Evolutionary conservation across 2,113 vertebrate genomes (phyloP), one percentile per base, ranked within the genome.

Genomic region (Piaya cayana): DNA sequence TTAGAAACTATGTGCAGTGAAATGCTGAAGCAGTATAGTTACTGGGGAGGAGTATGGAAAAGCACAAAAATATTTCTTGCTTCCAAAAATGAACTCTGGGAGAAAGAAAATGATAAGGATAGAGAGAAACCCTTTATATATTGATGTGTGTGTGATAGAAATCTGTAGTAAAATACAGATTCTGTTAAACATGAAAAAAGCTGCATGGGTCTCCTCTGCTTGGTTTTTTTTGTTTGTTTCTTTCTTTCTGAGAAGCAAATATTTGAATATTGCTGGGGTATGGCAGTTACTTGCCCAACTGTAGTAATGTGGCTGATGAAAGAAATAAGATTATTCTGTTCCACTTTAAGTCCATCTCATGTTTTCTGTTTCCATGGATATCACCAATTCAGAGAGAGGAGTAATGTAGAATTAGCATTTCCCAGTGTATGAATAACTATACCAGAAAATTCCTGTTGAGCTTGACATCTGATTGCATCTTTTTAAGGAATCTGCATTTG

Each of bases 351-450:
- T 55, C 30, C 37, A 15, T 80, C 11, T 81, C 72, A 78, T 90
- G 63, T 83, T 88, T 94, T 86, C 52, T 86, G 59, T 94, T 95
- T 88, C 86, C 76, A 56, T 52, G 27, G 87, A 56, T 88, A 70
- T 90, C 45, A 92, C 2, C 0, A 39, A 58, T 88, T 84, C 56
- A 49, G 80, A 29, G 52, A 68, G 34, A 27, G 11, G 11, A 9
- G 3, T 75, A 68, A 52, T 71, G n/a, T 52, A 52, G 62, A 91
- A 88, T 86, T 88, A 86, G 25, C 5, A 8, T 83, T 88, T 92
- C 23, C 50, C 30, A 65, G 32, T 67, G 55, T 53, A 34, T 69
- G 45, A 88, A 68, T 85, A 94, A 45, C 53, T 82, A 2, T 50
- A 49, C 50, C 42, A 90, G 71, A 90, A 88, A 50, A 69, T 80